Percentiles rank a stretch among this genome's conserved stretches.
Conservation (phyloP, 92 coral and sea anemone genomes). For the Parazoanthus atlanticus region DNA sequence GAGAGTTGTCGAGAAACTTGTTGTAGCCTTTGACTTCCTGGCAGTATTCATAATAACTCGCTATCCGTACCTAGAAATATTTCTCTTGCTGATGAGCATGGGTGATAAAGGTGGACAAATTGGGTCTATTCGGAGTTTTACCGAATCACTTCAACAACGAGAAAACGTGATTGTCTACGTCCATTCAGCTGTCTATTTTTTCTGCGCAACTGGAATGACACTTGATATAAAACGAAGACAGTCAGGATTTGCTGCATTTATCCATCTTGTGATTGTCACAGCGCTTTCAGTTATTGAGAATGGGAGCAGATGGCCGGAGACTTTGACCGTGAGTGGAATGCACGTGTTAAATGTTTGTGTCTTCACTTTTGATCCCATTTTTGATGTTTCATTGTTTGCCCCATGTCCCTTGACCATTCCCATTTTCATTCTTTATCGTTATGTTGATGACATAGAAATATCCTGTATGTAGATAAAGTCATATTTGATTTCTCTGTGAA, state of each 20-base stretch:
- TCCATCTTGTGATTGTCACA: slow-evolving; percentile 72
- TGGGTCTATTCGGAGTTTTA: slow-evolving; percentile 49
- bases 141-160: slow-evolving; percentile 56
- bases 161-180: slow-evolving; percentile 71
- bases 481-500: too few species aligned
- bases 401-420: neutral
- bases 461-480: neutral
- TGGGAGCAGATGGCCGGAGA: slow-evolving; percentile 71
- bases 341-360: neutral
- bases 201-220: slow-evolving; percentile 96
- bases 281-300: slow-evolving; percentile 58
- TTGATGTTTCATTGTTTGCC: too few species aligned
- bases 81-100: slow-evolving; percentile 72
- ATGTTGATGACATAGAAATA: neutral
- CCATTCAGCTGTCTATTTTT: slow-evolving; percentile 79
- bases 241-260: slow-evolving; percentile 79
- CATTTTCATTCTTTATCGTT: neutral
- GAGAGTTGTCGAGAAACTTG: slow-evolving; percentile 75
- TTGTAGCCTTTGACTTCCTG: slow-evolving; percentile 69
- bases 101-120: slow-evolving; percentile 56
- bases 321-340: slow-evolving; percentile 75
- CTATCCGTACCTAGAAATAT: slow-evolving; percentile 86
- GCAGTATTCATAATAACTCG: slow-evolving; percentile 90
- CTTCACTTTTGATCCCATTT: neutral
- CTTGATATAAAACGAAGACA: slow-evolving; percentile 78